phyloP scores from a whole-genome alignment of 2,888 invertebrate genomes.

The Pharmacophagus antenor region DNA sequence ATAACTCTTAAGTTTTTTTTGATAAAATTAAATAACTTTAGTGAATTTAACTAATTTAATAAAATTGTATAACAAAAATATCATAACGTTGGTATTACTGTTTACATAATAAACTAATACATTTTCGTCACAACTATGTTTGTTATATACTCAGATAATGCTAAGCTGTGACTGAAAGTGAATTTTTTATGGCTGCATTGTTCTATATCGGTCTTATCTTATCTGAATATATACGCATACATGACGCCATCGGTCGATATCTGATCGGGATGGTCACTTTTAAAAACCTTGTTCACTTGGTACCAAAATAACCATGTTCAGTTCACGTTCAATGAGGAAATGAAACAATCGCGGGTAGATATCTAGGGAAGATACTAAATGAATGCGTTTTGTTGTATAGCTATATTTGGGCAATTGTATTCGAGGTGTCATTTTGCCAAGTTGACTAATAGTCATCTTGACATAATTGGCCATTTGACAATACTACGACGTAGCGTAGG shows the following conservation, averaged over 20 bases:
- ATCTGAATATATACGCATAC: not conserved
- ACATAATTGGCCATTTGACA: slow-evolving; percentile 21
- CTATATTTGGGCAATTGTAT: slow-evolving; percentile 3
- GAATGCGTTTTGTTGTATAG: slow-evolving; percentile 15
- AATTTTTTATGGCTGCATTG: slow-evolving; percentile 3
- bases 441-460: slow-evolving; percentile 1
- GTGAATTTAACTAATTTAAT: too few relatives aligned
- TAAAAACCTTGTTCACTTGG: not conserved
- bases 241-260: slow-evolving; percentile 4
- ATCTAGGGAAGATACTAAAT: not conserved
- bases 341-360: not conserved
- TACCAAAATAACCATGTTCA: not conserved
- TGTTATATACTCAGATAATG: not conserved
- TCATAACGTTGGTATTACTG: too few relatives aligned
- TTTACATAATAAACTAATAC: too few relatives aligned
- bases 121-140: not conserved
- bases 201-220: not conserved
- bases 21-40: too few relatives aligned
- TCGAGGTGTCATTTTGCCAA: slow-evolving; percentile 3
- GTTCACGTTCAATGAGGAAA: not conserved
- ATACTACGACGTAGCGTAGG: not conserved
- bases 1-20: too few relatives aligned
- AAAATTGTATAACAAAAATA: too few relatives aligned
- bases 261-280: not conserved
- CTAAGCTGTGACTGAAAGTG: not conserved